Conservation (phyloP, 2,113 vertebrate species). For the Cettia cetti region DNA sequence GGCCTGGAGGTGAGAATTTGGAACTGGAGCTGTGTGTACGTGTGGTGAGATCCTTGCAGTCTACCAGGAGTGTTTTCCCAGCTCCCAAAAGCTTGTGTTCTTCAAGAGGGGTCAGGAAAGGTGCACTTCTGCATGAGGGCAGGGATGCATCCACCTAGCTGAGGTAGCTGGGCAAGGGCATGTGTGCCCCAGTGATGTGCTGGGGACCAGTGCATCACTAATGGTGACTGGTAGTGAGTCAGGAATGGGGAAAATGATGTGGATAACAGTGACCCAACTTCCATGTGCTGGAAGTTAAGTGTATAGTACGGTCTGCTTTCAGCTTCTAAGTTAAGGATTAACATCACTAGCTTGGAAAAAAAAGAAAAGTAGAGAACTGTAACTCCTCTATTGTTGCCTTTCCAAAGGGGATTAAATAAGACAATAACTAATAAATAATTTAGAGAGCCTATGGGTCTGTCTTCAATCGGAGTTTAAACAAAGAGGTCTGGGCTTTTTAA, state of each 20-base stretch:
- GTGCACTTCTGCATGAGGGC: not conserved
- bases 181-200: not conserved
- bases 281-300: not conserved
- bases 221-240: not conserved
- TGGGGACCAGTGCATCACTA: not conserved
- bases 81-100: fast-evolving
- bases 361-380: not conserved
- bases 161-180: not conserved
- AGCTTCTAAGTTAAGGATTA: not conserved
- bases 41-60: not conserved
- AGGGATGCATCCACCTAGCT: not conserved
- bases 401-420: constrained; percentile 48
- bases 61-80: not conserved
- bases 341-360: not conserved
- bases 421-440: constrained; percentile 58
- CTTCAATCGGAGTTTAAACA: constrained; percentile 42
- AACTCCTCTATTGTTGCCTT: constrained; percentile 36
- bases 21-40: fast-evolving
- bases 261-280: not conserved
- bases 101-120: not conserved
- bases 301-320: not conserved
- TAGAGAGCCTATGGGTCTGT: not conserved
- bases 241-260: not conserved
- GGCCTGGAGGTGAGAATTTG: not conserved
- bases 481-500: constrained; percentile 38